Base-by-base conservation (phyloP, 1,140 invertebrate genomes). In the Caenorhabditis latens region DNA sequence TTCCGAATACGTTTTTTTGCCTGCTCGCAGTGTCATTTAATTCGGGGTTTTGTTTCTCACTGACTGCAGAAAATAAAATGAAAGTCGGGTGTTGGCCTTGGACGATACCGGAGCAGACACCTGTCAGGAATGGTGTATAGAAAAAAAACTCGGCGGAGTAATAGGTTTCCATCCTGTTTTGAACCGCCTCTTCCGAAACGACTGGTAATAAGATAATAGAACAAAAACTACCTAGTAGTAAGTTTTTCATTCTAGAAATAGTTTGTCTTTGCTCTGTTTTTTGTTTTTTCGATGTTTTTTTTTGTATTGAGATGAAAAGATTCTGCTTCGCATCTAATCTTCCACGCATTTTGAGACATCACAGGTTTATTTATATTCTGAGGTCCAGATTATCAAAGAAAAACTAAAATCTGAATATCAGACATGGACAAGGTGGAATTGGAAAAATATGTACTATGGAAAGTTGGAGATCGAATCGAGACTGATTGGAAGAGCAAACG, bases 1-100 rank as follows among this genome's bases (percentile, higher is more conserved):
- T 79, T 53, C 71, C 21, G 43, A 79, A 79, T 79, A 79, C 71
- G 71, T 79, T 79, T 79, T 79, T 79, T 79, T 79, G 71, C n/a
- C 21, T 46, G 71, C 71, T 79, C 71, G 32, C 46, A 2, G 71
- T 79, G 46, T 48, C 46, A 50, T 53, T 79, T 42, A 79, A 79
- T 43, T 79, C 24, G 43, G 71, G 46, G 71, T 79, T 13, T 75
- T 75, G 9, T 46, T 75, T 75, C 24, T 43, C n/a, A 1, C 4
- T n/a, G 6, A 32, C 1, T 32, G n/a, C 32, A 32, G 11, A 63
- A 63, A 63, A 32, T 13, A 46, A 46, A 46, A 11, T 43, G 14
- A 71, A 71, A 46, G 40, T 71, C 2, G 40, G 6, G 19, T 43
- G 16, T 46, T 46, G 42, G 43, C 16, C n/a, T 65, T 71, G 42